Conservation (phyloP, 2,888 invertebrate genomes). For the Pyrgus malvae region DNA sequence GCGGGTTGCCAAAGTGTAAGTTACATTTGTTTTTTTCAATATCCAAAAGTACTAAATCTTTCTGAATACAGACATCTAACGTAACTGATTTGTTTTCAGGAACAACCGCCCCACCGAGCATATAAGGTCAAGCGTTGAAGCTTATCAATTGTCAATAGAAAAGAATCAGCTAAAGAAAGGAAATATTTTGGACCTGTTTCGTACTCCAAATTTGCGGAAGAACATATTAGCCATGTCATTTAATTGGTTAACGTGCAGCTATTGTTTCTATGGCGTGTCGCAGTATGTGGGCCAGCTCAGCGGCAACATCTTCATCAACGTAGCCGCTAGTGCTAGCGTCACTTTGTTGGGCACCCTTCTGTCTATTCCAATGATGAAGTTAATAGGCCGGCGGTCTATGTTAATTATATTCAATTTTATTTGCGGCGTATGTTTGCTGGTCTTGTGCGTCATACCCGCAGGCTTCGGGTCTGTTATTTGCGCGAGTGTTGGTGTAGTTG, state of each 20-base stretch:
- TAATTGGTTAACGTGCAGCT: constrained; percentile 91
- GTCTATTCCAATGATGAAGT: constrained; percentile 84
- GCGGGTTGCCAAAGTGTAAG: constrained; percentile 82
- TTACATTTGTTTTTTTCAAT: constrained; percentile 24
- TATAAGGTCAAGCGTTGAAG: constrained; percentile 66
- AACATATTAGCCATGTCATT: constrained; percentile 88
- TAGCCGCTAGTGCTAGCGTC: constrained; percentile 87
- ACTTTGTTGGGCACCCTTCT: constrained; percentile 82
- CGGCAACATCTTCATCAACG: constrained; percentile 91
- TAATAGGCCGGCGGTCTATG: constrained; percentile 85
- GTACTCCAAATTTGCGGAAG: constrained; percentile 86
- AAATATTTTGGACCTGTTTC: constrained; percentile 84
- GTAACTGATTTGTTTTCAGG: constrained; percentile 47
- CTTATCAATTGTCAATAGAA: constrained; percentile 51
- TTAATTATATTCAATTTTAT: constrained; percentile 84
- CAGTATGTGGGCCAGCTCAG: constrained; percentile 90
- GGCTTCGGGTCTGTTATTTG: constrained; percentile 77
- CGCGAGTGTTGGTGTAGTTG: constrained; percentile 88
- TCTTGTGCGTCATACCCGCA: constrained; percentile 79
- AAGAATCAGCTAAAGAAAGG: constrained; percentile 70
- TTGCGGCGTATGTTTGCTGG: constrained; percentile 82
- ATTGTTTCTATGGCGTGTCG: constrained; percentile 89
- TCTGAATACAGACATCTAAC: not conserved
- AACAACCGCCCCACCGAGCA: constrained; percentile 74
- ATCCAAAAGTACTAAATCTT: no score